A percentile compares a stretch with the other conserved stretches of the same genome.
Conservation (phyloP, 1,140 invertebrate genomes). For the Augochlora pura region DNA sequence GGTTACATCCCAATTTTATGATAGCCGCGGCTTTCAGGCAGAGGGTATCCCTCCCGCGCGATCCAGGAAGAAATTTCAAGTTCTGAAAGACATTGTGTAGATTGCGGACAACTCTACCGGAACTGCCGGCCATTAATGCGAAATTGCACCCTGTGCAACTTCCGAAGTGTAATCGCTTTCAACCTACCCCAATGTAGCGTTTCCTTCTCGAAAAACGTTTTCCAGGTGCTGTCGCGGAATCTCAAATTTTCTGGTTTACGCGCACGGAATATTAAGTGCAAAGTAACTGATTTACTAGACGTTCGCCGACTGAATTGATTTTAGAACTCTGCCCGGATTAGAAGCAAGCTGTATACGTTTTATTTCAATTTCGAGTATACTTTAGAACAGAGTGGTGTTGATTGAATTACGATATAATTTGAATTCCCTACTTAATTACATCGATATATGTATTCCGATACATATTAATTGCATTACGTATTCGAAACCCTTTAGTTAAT, state of each 20-base stretch:
- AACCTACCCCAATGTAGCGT: not conserved
- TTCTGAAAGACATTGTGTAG: conserved; percentile 16
- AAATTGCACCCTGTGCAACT: conserved; percentile 24
- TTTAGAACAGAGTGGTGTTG: no score
- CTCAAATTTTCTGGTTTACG: not conserved
- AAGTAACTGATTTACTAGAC: not conserved
- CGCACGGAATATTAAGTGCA: not conserved
- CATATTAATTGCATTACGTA: no score
- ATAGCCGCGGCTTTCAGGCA: not conserved
- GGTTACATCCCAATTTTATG: not conserved
- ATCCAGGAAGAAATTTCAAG: conserved; percentile 15
- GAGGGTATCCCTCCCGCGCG: not conserved
- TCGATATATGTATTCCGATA: no score
- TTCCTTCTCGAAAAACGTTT: conserved; percentile 5
- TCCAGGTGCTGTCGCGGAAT: not conserved
- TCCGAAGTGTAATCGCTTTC: conserved; percentile 6
- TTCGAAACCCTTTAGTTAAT: no score
- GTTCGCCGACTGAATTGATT: not conserved
- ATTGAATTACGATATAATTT: no score
- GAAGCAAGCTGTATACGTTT: not conserved
- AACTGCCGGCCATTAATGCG: conserved; percentile 30
- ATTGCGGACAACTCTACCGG: not conserved
- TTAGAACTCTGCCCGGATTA: not conserved
- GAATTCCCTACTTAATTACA: no score
- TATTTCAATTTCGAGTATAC: not conserved